These are phyloP conservation scores for Chalcosyrphus nemorum DNA, from an alignment of 2,888 invertebrate genomes.

Conservation along the genomic window DNA sequence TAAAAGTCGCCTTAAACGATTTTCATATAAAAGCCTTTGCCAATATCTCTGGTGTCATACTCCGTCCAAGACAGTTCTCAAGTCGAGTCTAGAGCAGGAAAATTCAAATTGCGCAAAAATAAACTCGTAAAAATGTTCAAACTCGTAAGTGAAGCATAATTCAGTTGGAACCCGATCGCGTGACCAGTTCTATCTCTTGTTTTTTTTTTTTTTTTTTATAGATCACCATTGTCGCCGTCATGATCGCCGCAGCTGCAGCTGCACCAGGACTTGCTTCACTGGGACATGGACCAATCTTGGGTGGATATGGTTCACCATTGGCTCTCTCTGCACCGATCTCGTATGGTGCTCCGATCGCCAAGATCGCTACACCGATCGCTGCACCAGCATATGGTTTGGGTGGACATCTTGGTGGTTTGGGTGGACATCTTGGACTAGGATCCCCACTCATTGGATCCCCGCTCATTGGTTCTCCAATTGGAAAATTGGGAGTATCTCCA, in stretches of 20 bases:
- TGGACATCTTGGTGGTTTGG: conserved; percentile 50
- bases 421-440: conserved; percentile 35
- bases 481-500: conserved; percentile 76
- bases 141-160: conserved; percentile 76
- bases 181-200: background rate
- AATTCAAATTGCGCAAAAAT: conserved; percentile 29
- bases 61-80: conserved; percentile 63
- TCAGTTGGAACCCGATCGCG: background rate
- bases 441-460: conserved; percentile 64
- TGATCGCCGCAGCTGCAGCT: conserved; percentile 78
- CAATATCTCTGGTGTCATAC: conserved; percentile 47
- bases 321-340: conserved; percentile 71
- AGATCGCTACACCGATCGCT: conserved; percentile 74
- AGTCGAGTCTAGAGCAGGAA: conserved; percentile 61
- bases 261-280: conserved; percentile 78
- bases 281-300: conserved; percentile 69
- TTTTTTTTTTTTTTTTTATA: conserved; percentile 64
- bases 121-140: conserved; percentile 76
- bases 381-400: conserved; percentile 74
- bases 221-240: conserved; percentile 77
- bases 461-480: conserved; percentile 76
- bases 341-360: conserved; percentile 74
- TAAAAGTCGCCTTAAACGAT: conserved; percentile 65
- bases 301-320: conserved; percentile 63
- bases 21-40: conserved; percentile 72